phyloP scores from a whole-genome alignment of 2,113 vertebrate genomes.

The Rousettus leschenaultii region DNA sequence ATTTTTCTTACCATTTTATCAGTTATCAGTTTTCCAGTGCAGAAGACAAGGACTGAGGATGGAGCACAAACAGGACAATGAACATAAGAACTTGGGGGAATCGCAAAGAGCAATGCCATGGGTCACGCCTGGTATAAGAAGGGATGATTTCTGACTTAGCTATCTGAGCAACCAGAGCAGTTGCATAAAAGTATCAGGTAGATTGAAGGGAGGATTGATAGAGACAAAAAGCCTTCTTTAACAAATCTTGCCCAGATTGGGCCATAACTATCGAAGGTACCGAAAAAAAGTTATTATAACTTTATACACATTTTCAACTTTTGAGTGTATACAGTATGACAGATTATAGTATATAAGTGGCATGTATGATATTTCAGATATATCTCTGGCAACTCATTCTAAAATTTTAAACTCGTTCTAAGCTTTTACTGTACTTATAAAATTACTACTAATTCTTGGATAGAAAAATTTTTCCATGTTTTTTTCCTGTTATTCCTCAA shows the following conservation, averaged over 20 bases:
- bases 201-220: background rate
- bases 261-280: background rate
- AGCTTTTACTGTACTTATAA: background rate
- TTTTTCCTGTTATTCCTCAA: background rate
- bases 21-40: background rate
- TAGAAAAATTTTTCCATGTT: background rate
- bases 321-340: background rate
- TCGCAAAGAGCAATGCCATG: background rate
- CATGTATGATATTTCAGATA: background rate
- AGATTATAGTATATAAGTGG: background rate
- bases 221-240: background rate
- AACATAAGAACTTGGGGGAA: background rate
- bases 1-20: background rate
- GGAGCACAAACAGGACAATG: background rate
- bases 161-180: background rate
- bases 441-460: background rate
- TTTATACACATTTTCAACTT: background rate
- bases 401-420: background rate
- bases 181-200: background rate
- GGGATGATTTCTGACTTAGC: background rate
- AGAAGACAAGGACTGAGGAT: background rate
- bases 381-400: background rate
- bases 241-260: background rate
- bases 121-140: background rate
- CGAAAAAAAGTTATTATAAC: background rate